These are phyloP conservation scores for Kryptolebias marmoratus DNA, from an alignment of 2,113 vertebrate genomes.

Conservation along the genomic window DNA sequence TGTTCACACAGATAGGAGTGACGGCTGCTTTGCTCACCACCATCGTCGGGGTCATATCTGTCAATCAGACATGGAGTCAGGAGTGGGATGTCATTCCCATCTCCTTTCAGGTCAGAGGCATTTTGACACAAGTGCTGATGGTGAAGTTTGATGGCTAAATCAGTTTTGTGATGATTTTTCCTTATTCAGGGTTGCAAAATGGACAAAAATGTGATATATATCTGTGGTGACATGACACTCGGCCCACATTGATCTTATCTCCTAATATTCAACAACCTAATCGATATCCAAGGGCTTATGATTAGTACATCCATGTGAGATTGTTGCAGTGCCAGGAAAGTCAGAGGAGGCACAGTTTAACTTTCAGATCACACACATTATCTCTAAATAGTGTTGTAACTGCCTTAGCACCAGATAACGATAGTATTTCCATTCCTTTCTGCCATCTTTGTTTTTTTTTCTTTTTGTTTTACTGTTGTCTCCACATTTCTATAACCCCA, in stretches of 20 bases:
- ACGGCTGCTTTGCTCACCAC: constrained; percentile 86
- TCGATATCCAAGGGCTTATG: constrained; percentile 8
- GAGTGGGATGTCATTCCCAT: constrained; percentile 94
- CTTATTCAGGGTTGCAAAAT: neutral
- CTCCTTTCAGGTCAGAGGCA: constrained; percentile 88
- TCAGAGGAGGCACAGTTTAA: neutral
- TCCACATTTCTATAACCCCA: neutral
- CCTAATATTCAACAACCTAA: constrained; percentile 8
- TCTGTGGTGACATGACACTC: neutral
- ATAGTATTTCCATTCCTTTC: constrained; percentile 27
- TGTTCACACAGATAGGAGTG: constrained; percentile 85
- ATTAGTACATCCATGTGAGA: constrained; percentile 13
- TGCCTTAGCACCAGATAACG: constrained; percentile 29
- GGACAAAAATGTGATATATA: neutral
- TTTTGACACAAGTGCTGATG: constrained; percentile 4
- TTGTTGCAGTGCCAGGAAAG: constrained; percentile 24
- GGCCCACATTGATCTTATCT: neutral
- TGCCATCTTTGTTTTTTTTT: constrained; percentile 20
- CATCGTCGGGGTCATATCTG: constrained; percentile 87
- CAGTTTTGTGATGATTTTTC: neutral
- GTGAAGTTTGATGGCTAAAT: neutral
- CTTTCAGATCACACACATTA: constrained; percentile 52
- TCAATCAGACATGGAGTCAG: constrained; percentile 91
- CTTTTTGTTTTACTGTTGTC: constrained; percentile 12
- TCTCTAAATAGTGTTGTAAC: constrained; percentile 20